Percentiles rank a stretch among this genome's conserved stretches.
Conservation (phyloP, 2,797 vertebrate genomes). For the Falco naumanni region DNA sequence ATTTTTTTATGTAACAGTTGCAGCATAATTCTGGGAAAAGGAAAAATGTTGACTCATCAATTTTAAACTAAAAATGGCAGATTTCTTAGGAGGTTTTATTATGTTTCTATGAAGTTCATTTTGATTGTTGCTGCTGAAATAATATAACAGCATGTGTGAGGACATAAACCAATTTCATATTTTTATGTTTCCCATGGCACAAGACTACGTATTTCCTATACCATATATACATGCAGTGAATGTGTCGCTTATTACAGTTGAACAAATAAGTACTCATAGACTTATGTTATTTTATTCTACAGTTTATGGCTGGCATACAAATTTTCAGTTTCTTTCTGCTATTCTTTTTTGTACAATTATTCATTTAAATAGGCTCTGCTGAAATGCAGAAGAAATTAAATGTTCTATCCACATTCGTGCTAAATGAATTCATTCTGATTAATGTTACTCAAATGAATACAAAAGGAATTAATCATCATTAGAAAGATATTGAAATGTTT, state of each 20-base stretch:
- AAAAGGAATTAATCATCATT: slow-evolving; percentile 72
- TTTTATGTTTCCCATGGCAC: background rate
- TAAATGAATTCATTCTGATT: slow-evolving; percentile 73
- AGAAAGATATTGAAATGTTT: slow-evolving; percentile 57
- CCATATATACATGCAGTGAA: background rate
- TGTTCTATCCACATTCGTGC: slow-evolving; percentile 57
- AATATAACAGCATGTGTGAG: background rate
- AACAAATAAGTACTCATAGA: background rate
- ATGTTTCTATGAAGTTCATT: background rate
- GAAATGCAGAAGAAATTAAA: slow-evolving; percentile 71
- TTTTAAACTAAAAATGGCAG: background rate
- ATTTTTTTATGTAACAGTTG: background rate
- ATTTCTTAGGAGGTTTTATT: rapidly evolving
- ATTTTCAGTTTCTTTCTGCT: slow-evolving; percentile 15
- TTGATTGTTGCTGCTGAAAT: background rate
- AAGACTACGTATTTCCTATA: background rate
- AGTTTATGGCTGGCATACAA: slow-evolving; percentile 3
- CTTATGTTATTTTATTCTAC: background rate
- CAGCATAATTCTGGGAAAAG: background rate
- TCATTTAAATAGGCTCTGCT: slow-evolving; percentile 56
- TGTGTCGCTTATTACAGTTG: background rate
- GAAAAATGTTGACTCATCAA: background rate
- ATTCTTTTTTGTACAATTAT: slow-evolving; percentile 56
- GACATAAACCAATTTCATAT: background rate
- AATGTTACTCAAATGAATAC: slow-evolving; percentile 64